A percentile compares a stretch with the other conserved stretches of the same genome.
Conservation (phyloP, 2,113 vertebrate genomes). For the Leucoraja erinaceus region DNA sequence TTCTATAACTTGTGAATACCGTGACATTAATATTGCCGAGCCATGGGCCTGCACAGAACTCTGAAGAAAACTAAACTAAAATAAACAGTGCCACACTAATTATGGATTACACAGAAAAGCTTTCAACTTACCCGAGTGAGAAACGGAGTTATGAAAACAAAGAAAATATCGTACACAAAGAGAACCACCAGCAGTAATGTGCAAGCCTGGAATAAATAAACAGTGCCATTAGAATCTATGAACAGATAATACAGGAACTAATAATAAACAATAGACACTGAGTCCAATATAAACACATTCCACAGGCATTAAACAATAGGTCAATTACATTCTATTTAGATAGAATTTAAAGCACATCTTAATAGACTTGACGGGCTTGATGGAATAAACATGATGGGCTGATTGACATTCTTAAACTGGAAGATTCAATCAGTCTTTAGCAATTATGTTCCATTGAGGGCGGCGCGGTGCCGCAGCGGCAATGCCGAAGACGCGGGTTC, state of each 20-base stretch:
- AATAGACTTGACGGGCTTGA: not conserved
- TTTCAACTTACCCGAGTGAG: constrained; percentile 73
- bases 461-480: too few species aligned
- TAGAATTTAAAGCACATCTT: too few species aligned
- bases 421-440: too few species aligned
- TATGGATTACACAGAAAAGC: not conserved
- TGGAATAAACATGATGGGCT: too few species aligned
- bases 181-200: constrained; percentile 81
- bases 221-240: not conserved
- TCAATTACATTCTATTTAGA: too few species aligned
- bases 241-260: not conserved
- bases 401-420: too few species aligned
- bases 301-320: not conserved
- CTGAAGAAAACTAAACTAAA: not conserved
- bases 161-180: constrained; percentile 91
- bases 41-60: not conserved
- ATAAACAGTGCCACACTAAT: not conserved
- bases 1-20: too few species aligned
- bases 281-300: not conserved
- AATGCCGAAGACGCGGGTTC: too few species aligned
- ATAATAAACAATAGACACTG: not conserved
- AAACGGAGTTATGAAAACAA: constrained; percentile 88
- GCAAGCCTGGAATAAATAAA: constrained; percentile 68
- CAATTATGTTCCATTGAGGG: too few species aligned
- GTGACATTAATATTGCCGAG: not conserved